Evolutionary conservation across 2,888 invertebrate genomes (phyloP).

Genomic region (Ischnura elegans): DNA sequence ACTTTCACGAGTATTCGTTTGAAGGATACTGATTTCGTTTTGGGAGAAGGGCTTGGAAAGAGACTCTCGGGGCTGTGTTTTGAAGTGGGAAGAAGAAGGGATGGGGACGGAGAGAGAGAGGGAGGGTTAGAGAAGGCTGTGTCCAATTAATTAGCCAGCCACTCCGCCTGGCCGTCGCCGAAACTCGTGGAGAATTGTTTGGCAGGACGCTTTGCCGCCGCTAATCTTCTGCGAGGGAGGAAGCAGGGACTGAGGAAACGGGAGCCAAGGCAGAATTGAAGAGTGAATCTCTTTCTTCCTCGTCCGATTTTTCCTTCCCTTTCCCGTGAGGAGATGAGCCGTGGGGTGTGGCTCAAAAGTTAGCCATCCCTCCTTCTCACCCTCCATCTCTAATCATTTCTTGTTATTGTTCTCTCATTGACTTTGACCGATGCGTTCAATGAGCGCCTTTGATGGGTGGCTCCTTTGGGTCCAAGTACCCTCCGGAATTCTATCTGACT

Average conservation of each 20-base stretch:
- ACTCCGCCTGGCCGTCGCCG: slow-evolving; percentile 39
- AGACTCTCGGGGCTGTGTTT: too few species aligned
- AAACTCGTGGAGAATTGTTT: slow-evolving; percentile 38
- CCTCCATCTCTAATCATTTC: background rate
- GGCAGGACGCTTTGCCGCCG: slow-evolving; percentile 40
- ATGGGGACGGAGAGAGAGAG: background rate
- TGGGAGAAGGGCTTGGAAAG: too few species aligned
- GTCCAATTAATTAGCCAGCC: slow-evolving; percentile 51
- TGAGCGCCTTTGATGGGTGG: background rate
- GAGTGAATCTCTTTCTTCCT: background rate
- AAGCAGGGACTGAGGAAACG: background rate
- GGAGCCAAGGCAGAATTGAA: background rate
- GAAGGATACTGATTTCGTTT: too few species aligned
- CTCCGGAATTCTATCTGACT: background rate
- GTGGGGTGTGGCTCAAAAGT: background rate
- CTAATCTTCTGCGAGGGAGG: slow-evolving; percentile 45
- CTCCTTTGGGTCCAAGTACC: background rate
- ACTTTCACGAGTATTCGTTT: too few species aligned
- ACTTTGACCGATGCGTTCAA: slow-evolving; percentile 22
- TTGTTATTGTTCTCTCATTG: slow-evolving; percentile 2
- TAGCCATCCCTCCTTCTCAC: background rate
- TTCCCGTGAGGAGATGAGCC: too few species aligned
- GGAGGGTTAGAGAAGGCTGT: background rate
- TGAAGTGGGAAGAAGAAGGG: background rate
- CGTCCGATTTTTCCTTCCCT: background rate